Evolutionary conservation across 2,797 vertebrate genomes (phyloP).

Genomic region (Neosilurus hyrtlii): DNA sequence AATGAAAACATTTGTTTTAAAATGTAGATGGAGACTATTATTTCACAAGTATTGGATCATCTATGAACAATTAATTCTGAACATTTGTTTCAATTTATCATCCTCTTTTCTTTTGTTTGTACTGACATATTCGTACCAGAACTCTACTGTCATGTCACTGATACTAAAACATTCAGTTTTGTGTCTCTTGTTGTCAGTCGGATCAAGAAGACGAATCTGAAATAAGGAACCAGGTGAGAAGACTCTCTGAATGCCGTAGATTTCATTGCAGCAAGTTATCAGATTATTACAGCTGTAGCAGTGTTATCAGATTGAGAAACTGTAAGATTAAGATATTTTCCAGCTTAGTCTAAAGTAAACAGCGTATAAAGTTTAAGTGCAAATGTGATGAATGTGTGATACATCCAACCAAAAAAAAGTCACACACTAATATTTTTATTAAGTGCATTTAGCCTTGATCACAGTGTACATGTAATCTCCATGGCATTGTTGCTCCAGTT

Average conservation of each 20-base stretch:
- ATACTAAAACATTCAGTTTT: background rate
- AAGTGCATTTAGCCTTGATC: no score
- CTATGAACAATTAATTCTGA: constrained; percentile 4
- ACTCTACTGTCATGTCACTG: background rate
- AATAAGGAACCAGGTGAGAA: constrained; percentile 83
- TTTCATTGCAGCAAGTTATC: constrained; percentile 3
- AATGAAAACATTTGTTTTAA: background rate
- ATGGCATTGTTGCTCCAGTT: no score
- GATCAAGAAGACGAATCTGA: constrained; percentile 91
- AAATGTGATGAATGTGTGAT: background rate
- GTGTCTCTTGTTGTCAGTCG: constrained; percentile 79
- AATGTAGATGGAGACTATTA: background rate
- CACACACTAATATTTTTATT: no score
- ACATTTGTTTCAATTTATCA: background rate
- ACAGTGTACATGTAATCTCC: no score
- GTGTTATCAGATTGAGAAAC: background rate
- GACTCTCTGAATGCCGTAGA: background rate
- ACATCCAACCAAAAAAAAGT: no score
- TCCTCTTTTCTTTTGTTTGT: background rate
- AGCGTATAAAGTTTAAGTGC: background rate
- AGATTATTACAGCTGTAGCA: background rate
- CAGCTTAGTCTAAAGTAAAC: background rate
- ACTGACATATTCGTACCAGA: background rate
- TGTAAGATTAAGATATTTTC: background rate
- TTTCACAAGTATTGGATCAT: background rate